Evolutionary conservation across 2,113 vertebrate genomes (phyloP).

Genomic region (Leptosomus discolor): DNA sequence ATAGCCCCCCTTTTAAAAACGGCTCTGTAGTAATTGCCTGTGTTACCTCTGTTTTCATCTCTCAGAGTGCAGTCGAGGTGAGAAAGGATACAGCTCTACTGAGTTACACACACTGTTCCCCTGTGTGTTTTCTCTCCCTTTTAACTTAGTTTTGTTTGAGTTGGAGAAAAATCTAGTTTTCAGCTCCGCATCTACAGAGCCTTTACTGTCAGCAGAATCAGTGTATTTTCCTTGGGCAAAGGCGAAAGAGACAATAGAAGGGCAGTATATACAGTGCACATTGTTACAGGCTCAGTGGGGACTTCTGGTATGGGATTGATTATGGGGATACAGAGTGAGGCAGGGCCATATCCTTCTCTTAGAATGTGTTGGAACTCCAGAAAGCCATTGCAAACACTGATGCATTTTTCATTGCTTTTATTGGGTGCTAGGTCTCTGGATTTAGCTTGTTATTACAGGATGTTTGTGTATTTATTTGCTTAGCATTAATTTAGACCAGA

Average conservation of each 20-base stretch:
- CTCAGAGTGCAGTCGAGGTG: not conserved
- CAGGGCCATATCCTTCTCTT: not conserved
- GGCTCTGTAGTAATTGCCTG: not conserved
- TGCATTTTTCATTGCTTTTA: not conserved
- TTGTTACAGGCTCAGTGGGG: conserved; percentile 33
- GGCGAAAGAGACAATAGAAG: conserved; percentile 14
- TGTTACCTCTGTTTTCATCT: not conserved
- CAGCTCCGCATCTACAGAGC: not conserved
- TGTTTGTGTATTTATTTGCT: not conserved
- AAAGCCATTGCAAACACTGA: not conserved
- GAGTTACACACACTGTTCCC: not conserved
- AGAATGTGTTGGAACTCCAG: not conserved
- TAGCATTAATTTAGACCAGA: not conserved
- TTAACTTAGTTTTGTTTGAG: not conserved
- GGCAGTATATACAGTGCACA: not conserved
- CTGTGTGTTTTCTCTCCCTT: not conserved
- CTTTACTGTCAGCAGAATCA: conserved; percentile 17
- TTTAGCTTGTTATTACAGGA: not conserved
- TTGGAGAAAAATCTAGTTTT: conserved; percentile 15
- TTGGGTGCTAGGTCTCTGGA: not conserved
- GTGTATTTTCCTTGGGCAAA: conserved; percentile 42
- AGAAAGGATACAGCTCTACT: not conserved
- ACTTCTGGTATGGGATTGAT: conserved; percentile 24
- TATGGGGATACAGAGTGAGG: not conserved
- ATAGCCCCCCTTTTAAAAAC: not conserved